Evolutionary conservation across 2,797 vertebrate genomes (phyloP).

Genomic region (Catamblyrhynchus diadema): DNA sequence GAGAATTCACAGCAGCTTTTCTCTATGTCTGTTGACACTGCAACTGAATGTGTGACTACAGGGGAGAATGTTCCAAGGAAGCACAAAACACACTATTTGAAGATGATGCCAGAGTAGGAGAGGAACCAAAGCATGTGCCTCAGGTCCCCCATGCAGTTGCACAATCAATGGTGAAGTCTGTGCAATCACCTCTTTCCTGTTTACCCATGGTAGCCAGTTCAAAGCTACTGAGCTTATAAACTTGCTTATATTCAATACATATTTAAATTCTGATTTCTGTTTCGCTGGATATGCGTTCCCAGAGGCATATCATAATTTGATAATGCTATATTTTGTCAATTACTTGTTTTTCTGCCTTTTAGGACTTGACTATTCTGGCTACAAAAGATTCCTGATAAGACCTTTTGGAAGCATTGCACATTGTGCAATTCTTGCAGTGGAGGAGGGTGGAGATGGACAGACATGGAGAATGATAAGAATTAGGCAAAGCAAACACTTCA

Average conservation of each 20-base stretch:
- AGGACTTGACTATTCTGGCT: neutral
- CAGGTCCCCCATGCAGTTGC: neutral
- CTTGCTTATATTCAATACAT: neutral
- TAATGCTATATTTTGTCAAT: neutral
- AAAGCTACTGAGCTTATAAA: neutral
- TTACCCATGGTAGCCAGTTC: neutral
- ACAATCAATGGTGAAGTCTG: neutral
- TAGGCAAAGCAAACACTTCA: slow-evolving; percentile 40
- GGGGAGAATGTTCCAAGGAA: neutral
- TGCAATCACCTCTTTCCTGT: neutral
- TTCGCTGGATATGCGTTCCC: neutral
- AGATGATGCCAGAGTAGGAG: neutral
- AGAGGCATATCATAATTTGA: neutral
- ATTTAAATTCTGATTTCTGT: neutral
- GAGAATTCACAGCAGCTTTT: neutral
- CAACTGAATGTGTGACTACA: neutral
- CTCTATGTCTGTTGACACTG: neutral
- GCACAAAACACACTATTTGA: neutral
- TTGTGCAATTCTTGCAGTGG: neutral
- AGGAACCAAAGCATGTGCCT: neutral
- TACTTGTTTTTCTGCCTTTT: neutral
- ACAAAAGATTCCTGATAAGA: neutral
- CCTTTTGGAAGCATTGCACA: neutral
- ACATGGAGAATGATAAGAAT: slow-evolving; percentile 20
- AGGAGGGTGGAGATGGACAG: neutral